Evolutionary conservation across 2,797 vertebrate genomes (phyloP), one percentile per base, ranked within the genome.

Genomic region (Trachops cirrhosus): DNA sequence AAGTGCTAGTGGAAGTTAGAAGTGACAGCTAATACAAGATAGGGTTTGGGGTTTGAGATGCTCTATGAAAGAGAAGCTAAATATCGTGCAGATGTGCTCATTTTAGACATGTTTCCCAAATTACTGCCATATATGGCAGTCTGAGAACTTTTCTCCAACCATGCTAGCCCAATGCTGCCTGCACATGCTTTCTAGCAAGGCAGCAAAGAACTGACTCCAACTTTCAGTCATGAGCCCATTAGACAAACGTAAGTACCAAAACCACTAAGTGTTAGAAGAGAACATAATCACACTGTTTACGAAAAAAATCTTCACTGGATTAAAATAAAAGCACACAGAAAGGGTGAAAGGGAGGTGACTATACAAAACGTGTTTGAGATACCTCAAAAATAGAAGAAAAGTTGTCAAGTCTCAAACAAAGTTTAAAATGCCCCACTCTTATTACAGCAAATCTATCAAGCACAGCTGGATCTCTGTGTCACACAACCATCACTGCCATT

Each of bases 321-420:
- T 95, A 93, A 95, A 96, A 89, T 85, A 85, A 91, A 96, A 93
- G 62, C 77, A 90, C 57, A 96, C 46, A 59, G 50, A 75, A 67
- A 89, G 29, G 22, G n/a, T 52, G 14, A 93, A 89, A 96, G 50
- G 67, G 52, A 86, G 29, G 85, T n/a, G 46, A 80, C 62, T 41
- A 75, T 54, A 89, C 10, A 93, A 95, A 93, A 93, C 48, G 26
- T 32, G 92, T 54, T 26, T 78, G n/a, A 95, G 75, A 92, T 70
- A 74, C 39, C 54, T 86, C 73, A 57, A 92, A 97, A 94, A 90
- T 4, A 95, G 64, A 92, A 89, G 39, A 93, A 54, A 95, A 89
- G 26, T 14, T 94, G 34, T 88, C 86, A 95, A 93, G 87, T 41
- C 44, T 6, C 11, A 89, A 94, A 83, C 24, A 32, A 86, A 78